A percentile compares a stretch with the other conserved stretches of the same genome.
Conservation (phyloP, 92 coral and sea anemone genomes). For the Scolanthus callimorphus region DNA sequence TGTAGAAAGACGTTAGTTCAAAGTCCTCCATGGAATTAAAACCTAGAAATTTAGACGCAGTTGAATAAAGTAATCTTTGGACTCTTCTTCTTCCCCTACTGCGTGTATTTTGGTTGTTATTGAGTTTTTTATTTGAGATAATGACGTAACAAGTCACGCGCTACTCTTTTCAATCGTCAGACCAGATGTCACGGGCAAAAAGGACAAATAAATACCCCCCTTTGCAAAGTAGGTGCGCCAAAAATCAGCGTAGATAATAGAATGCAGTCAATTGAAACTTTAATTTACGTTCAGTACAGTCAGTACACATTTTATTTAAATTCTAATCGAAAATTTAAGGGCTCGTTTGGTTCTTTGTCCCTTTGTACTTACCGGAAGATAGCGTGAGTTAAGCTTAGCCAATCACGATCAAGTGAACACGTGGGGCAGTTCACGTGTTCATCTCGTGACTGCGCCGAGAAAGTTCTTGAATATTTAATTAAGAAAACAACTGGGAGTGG, state of each 20-base stretch:
- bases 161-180: background rate
- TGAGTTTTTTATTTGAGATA: no score
- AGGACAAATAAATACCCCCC: background rate
- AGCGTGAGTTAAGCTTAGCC: conserved; percentile 1
- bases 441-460: background rate
- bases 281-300: background rate
- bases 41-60: no score
- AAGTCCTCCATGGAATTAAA: no score
- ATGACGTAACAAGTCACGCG: background rate
- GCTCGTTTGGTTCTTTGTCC: no score
- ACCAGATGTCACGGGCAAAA: background rate
- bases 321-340: no score
- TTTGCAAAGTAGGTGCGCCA: background rate
- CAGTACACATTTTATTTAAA: background rate
- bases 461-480: no score
- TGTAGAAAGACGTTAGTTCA: no score
- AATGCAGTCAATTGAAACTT: no score
- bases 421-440: background rate
- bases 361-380: background rate
- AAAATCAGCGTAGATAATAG: no score
- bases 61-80: no score
- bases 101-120: background rate
- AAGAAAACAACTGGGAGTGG: no score
- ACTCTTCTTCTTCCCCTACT: no score
- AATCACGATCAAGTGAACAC: conserved; percentile 17